Percentiles rank a stretch among this genome's conserved stretches.
These are phyloP conservation scores for Heliconius ismenius DNA, from an alignment of 2,888 invertebrate genomes.

Conservation along the genomic window DNA sequence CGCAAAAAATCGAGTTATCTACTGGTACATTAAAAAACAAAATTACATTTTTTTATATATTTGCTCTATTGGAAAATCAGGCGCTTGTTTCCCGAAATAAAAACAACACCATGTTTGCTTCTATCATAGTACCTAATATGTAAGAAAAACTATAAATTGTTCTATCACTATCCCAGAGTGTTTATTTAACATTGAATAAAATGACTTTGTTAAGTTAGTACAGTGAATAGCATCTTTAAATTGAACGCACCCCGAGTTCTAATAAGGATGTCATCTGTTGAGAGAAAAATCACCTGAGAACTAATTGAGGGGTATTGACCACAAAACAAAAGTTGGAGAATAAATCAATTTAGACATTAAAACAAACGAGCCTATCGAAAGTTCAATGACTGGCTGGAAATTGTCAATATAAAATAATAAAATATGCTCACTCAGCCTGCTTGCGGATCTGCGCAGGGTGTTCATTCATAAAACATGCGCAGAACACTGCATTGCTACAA, in stretches of 20 bases:
- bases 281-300: slow-evolving; percentile 39
- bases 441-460: slow-evolving; percentile 70
- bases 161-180: neutral
- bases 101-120: too few species aligned
- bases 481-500: slow-evolving; percentile 79
- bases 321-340: slow-evolving; percentile 35
- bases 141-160: too few species aligned
- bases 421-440: slow-evolving; percentile 54
- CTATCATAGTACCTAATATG: too few species aligned
- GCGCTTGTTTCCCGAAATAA: too few species aligned
- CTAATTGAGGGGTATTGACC: slow-evolving; percentile 40
- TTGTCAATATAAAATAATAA: slow-evolving; percentile 72
- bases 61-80: too few species aligned
- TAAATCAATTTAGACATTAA: slow-evolving; percentile 33
- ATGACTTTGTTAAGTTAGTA: neutral
- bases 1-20: too few species aligned
- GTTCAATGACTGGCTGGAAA: slow-evolving; percentile 69
- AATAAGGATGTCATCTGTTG: slow-evolving; percentile 41
- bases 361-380: slow-evolving; percentile 42
- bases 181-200: neutral
- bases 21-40: too few species aligned
- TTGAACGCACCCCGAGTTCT: slow-evolving; percentile 42
- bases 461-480: slow-evolving; percentile 71
- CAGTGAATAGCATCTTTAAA: slow-evolving; percentile 24
- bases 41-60: too few species aligned